A percentile compares a stretch with the other conserved stretches of the same genome.
Conservation (phyloP, 2,113 vertebrate genomes). For the Vulpes ferrilata region DNA sequence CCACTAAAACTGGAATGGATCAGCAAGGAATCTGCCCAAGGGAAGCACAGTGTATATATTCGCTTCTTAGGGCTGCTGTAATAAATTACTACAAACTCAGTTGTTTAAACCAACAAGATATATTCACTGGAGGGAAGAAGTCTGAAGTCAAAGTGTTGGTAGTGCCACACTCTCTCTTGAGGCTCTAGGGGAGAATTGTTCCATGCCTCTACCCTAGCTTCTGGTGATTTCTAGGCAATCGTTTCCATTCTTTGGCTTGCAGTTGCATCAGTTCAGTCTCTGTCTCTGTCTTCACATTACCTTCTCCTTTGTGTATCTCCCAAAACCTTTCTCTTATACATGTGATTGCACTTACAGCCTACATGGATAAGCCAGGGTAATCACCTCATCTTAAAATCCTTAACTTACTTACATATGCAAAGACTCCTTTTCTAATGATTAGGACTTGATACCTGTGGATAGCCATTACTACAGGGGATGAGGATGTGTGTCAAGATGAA, state of each 20-base stretch:
- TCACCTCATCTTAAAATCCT: not conserved
- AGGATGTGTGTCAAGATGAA: not conserved
- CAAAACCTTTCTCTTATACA: slow-evolving; percentile 1
- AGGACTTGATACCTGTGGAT: not conserved
- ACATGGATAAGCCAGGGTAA: not conserved
- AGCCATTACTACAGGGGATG: not conserved
- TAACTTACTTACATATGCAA: not conserved
- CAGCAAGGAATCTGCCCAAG: not conserved
- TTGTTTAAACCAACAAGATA: not conserved
- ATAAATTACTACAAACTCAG: not conserved
- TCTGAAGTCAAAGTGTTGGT: not conserved
- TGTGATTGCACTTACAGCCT: not conserved
- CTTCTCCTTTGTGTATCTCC: not conserved
- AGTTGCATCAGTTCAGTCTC: not conserved
- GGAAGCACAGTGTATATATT: not conserved
- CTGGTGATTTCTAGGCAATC: not conserved
- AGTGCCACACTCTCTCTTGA: not conserved
- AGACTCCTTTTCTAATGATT: not conserved
- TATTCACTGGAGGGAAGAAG: not conserved
- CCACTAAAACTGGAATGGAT: not conserved
- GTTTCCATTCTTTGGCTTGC: not conserved
- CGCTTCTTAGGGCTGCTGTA: not conserved
- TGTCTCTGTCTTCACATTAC: not conserved
- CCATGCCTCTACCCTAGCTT: not conserved
- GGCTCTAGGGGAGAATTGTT: not conserved